Conservation (phyloP, 2,113 vertebrate genomes). For the Collichthys lucidus region DNA sequence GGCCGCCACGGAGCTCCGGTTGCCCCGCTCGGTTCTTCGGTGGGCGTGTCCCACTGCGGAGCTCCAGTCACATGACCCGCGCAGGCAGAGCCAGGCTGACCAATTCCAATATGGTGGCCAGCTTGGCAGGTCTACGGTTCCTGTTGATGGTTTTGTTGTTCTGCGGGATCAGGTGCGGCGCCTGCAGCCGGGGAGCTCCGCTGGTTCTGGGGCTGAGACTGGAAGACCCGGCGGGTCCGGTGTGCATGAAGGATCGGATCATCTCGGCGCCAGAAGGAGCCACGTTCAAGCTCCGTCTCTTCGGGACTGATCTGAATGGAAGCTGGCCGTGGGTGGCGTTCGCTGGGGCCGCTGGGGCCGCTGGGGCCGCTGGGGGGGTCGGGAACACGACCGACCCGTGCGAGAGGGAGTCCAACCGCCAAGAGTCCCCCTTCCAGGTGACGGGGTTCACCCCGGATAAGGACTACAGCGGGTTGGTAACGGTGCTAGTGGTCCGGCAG, state of each 20-base stretch:
- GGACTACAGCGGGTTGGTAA: slow-evolving; percentile 75
- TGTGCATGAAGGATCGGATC: slow-evolving; percentile 76
- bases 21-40: slow-evolving; percentile 37
- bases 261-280: slow-evolving; percentile 81
- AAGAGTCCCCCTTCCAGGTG: slow-evolving; percentile 73
- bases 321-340: slow-evolving; percentile 87
- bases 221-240: slow-evolving; percentile 80
- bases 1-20: slow-evolving; percentile 67
- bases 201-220: slow-evolving; percentile 86
- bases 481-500: slow-evolving; percentile 71
- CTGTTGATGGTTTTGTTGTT: slow-evolving; percentile 82
- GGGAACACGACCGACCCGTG: slow-evolving; percentile 76
- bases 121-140: slow-evolving; percentile 81
- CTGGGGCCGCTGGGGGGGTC: slow-evolving; percentile 38
- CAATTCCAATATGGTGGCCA: slow-evolving; percentile 88
- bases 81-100: slow-evolving; percentile 75
- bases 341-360: slow-evolving; percentile 64
- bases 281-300: slow-evolving; percentile 87
- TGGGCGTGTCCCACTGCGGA: slow-evolving; percentile 64
- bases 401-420: slow-evolving; percentile 48
- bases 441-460: slow-evolving; percentile 62
- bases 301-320: slow-evolving; percentile 83
- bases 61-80: slow-evolving; percentile 81
- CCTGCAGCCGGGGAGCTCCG: slow-evolving; percentile 76
- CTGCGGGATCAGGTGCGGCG: slow-evolving; percentile 78